Evolutionary conservation across 2,797 vertebrate species (phyloP).

Genomic region (Artibeus jamaicensis): DNA sequence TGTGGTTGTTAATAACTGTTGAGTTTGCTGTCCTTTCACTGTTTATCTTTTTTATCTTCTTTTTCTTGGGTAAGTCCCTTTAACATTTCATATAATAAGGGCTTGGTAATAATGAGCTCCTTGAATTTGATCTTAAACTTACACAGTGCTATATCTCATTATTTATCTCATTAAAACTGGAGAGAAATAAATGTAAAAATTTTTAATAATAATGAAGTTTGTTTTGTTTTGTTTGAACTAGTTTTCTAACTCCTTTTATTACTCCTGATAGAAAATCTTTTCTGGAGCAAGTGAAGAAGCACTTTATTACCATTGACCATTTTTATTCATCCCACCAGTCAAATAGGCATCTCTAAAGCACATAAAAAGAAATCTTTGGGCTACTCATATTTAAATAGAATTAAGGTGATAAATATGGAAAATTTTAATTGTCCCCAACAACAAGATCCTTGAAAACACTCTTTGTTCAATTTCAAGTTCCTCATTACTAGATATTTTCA

Average conservation of each 20-base stretch:
- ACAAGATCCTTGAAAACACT: constrained; percentile 2
- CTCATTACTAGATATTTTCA: constrained; percentile 62
- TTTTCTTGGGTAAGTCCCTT: too few species aligned
- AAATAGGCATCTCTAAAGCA: constrained; percentile 32
- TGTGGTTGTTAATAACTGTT: too few species aligned
- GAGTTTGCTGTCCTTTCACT: too few species aligned
- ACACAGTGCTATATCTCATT: neutral
- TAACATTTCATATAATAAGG: too few species aligned
- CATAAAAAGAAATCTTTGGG: constrained; percentile 42
- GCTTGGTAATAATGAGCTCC: too few species aligned
- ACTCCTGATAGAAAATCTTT: constrained; percentile 23
- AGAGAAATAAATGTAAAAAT: neutral
- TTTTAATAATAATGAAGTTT: constrained; percentile 7
- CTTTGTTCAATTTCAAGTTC: constrained; percentile 51
- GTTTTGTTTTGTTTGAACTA: neutral
- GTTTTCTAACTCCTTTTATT: neutral
- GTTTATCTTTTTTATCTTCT: too few species aligned
- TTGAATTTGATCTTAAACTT: too few species aligned
- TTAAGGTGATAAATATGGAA: constrained; percentile 46
- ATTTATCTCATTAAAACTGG: neutral
- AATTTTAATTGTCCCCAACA: constrained; percentile 45
- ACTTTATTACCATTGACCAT: constrained; percentile 29
- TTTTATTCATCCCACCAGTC: constrained; percentile 36
- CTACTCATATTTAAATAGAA: constrained; percentile 37
- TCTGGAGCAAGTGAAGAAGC: neutral